A percentile compares a stretch with the other conserved stretches of the same genome.
Conservation (phyloP, 2,888 invertebrate species). For the Brachylomia viminalis region DNA sequence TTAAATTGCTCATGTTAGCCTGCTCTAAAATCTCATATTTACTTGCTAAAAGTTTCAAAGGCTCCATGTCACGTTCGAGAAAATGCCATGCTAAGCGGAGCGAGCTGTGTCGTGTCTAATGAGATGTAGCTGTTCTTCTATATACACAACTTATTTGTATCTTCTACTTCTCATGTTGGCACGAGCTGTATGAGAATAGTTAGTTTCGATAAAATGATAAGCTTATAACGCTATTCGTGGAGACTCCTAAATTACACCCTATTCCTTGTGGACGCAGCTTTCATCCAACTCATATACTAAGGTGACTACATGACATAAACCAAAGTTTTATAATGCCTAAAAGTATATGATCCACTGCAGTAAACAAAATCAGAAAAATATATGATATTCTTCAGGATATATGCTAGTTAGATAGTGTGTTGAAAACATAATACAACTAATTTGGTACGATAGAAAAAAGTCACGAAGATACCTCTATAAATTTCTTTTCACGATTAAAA, state of each 20-base stretch:
- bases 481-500: no score
- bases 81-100: constrained; percentile 9
- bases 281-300: constrained; percentile 1
- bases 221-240: neutral
- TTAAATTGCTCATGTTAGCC: neutral
- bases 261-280: neutral
- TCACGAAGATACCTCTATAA: no score
- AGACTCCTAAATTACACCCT: neutral
- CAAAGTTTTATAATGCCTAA: no score
- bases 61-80: constrained; percentile 2
- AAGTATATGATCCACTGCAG: no score
- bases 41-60: constrained; percentile 11
- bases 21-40: constrained; percentile 1
- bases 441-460: no score
- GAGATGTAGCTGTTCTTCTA: constrained; percentile 24
- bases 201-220: neutral
- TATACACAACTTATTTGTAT: neutral
- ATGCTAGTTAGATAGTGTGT: no score
- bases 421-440: no score
- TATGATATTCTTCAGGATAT: no score
- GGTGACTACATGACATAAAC: no score
- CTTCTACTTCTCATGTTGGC: neutral
- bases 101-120: constrained; percentile 30
- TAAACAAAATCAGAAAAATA: no score
- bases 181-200: neutral